phyloP scores from a whole-genome alignment of 2,113 vertebrate species.

The Neopipo cinnamomea region DNA sequence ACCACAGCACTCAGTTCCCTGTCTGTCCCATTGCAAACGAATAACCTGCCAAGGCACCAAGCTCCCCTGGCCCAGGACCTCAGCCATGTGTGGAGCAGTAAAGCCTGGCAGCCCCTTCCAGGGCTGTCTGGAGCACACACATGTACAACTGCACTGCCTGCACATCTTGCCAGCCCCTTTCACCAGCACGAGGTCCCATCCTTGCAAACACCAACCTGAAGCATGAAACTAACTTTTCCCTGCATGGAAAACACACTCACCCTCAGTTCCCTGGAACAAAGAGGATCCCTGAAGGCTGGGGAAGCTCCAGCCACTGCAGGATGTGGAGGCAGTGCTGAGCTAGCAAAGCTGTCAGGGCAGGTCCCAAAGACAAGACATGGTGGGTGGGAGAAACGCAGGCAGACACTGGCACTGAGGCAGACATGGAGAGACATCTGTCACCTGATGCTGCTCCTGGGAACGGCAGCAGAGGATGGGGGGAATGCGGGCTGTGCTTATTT shows the following conservation, averaged over 20 bases:
- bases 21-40: neutral
- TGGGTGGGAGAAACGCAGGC: neutral
- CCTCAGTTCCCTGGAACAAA: neutral
- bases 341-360: neutral
- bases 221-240: fast-evolving
- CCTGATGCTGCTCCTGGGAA: neutral
- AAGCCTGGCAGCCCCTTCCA: neutral
- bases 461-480: neutral
- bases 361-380: too few species aligned
- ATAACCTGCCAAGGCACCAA: neutral
- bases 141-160: neutral
- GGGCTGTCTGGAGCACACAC: neutral
- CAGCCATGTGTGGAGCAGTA: neutral
- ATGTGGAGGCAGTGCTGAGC: neutral
- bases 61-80: neutral
- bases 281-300: neutral
- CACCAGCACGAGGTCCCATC: neutral
- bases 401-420: fast-evolving
- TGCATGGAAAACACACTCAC: neutral
- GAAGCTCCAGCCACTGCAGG: fast-evolving
- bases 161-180: neutral
- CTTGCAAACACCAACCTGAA: neutral
- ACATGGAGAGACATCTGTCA: neutral
- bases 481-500: neutral
- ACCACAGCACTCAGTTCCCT: neutral